These are phyloP conservation scores for Acyrthosiphon pisum DNA, from an alignment of 1,140 invertebrate species.

Conservation along the genomic window DNA sequence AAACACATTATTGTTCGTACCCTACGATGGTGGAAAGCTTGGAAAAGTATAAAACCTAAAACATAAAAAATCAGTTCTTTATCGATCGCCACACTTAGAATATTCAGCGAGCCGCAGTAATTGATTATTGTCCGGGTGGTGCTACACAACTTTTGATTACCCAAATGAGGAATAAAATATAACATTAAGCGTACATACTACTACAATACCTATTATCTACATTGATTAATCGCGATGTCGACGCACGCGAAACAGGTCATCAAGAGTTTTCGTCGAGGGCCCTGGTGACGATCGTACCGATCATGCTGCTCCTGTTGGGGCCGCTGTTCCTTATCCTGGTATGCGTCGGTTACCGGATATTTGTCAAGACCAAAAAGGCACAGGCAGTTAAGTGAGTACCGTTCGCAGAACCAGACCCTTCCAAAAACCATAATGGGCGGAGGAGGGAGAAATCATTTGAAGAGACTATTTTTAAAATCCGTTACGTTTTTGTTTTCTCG, in stretches of 20 bases:
- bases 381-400: constrained; percentile 64
- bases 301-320: constrained; percentile 76
- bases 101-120: background rate
- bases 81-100: background rate
- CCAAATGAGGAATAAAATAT: background rate
- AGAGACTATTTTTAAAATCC: background rate
- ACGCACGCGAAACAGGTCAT: constrained; percentile 68
- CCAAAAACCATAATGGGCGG: background rate
- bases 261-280: constrained; percentile 79
- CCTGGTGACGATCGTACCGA: constrained; percentile 77
- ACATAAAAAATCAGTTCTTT: background rate
- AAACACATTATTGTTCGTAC: too few species aligned
- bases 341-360: constrained; percentile 73
- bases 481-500: background rate
- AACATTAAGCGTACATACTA: background rate
- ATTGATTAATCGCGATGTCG: background rate
- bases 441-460: background rate
- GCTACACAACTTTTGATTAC: background rate
- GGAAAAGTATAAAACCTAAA: too few species aligned
- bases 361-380: constrained; percentile 64
- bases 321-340: constrained; percentile 76
- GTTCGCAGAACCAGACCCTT: background rate
- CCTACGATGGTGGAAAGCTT: too few species aligned
- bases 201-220: too few species aligned
- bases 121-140: background rate